Evolutionary conservation across 2,113 vertebrate genomes (phyloP), one percentile per base, ranked within the genome.

Genomic region (Scophthalmus maximus): DNA sequence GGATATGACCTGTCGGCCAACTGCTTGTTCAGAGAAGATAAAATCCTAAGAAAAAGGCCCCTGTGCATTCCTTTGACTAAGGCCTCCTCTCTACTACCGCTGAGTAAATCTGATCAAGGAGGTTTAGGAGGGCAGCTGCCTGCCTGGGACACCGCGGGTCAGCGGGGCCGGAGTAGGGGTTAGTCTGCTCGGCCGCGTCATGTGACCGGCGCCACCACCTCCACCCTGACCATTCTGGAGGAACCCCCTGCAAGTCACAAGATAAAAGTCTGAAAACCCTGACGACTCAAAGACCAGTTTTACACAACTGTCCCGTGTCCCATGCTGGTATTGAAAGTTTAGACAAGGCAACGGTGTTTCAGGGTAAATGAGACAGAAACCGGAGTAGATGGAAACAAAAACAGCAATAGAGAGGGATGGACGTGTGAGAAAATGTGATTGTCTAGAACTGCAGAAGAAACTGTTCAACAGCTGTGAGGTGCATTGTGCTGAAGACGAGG

Each of bases 161-260:
- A 81, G 61, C 58, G 27, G 38, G 49, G 53, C 32, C 42, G 34
- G 18, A 25, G n/a, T n/a, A n/a, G n/a, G 76, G 15, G 70, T 80
- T 51, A 78, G 78, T 40, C 74, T 74, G 76, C 73, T 87, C 65
- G 79, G 86, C 30, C 17, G 8, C n/a, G 2, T 73, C 78, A 89
- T 77, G 82, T 89, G 82, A 85, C 50, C 76, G 2, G 46, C 63
- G 23, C 22, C 51, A 76, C 6, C 61, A 44, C 25, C 46, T 23
- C 29, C 18, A 6, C 11, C 63, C 9, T 25, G 52, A 70, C 26
- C 29, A 26, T 25, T 30, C 52, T 3, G 52, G n/a, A 3, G 51
- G 38, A 56, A 14, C 23, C 26, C 25, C 38, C 5, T 1, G 2
- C 68, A 51, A 50, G 9, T 9, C 32, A 34, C 32, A n/a, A n/a